Conservation (phyloP, 2,797 vertebrate genomes). For the Macrochelys suwanniensis region DNA sequence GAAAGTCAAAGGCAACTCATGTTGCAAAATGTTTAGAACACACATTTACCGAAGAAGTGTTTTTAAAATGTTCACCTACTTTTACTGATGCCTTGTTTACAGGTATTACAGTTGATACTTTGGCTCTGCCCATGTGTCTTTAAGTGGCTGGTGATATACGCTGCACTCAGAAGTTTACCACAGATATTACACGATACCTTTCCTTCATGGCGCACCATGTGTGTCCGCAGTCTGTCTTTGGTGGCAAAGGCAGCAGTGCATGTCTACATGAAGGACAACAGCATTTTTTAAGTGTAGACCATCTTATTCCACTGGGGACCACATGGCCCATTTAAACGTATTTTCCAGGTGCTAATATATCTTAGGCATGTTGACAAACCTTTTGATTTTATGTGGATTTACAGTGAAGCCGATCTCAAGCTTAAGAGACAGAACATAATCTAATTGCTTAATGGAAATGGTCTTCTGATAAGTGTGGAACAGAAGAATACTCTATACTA, state of each 20-base stretch:
- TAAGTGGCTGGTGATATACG: constrained; percentile 98
- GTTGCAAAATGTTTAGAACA: constrained; percentile 30
- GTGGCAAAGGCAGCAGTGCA: constrained; percentile 98
- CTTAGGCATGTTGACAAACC: neutral
- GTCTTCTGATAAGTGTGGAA: neutral
- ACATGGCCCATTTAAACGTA: constrained; percentile 57
- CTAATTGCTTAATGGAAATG: neutral
- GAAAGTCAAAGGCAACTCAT: constrained; percentile 37
- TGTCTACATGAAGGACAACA: constrained; percentile 86
- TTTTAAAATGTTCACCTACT: constrained; percentile 80
- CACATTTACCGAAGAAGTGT: constrained; percentile 59
- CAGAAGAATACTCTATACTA: neutral
- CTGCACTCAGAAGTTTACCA: constrained; percentile 97
- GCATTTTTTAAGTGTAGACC: constrained; percentile 78
- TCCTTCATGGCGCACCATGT: constrained; percentile 98
- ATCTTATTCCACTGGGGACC: constrained; percentile 41
- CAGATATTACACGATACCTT: constrained; percentile 99
- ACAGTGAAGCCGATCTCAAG: neutral
- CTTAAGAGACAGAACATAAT: neutral
- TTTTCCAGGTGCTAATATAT: constrained; percentile 5
- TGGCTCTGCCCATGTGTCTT: constrained; percentile 96
- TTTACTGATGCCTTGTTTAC: constrained; percentile 96
- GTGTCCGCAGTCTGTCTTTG: constrained; percentile 98
- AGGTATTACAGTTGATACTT: constrained; percentile 93
- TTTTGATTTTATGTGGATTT: neutral